These are phyloP conservation scores for Drosophila kurseongensis DNA, from an alignment of 1,140 invertebrate genomes.

Conservation along the genomic window DNA sequence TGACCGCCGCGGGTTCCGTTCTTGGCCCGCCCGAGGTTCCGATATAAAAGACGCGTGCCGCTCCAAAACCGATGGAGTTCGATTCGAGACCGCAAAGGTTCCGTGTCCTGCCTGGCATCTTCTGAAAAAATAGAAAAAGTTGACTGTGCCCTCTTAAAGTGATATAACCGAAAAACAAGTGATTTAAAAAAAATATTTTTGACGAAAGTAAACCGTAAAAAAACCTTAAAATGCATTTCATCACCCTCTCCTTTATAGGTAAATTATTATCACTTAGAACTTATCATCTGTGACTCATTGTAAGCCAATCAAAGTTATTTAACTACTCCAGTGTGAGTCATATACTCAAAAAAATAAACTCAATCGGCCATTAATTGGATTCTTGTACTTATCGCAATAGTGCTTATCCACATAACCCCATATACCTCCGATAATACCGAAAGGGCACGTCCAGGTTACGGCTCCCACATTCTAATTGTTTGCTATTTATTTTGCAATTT, in stretches of 20 bases:
- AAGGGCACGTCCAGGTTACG: slow-evolving; percentile 29
- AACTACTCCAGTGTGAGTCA: slow-evolving; percentile 13
- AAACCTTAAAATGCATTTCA: slow-evolving; percentile 35
- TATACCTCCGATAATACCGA: background rate
- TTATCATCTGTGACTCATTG: slow-evolving; percentile 14
- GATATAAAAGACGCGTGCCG: slow-evolving; percentile 70
- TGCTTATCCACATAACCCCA: slow-evolving; percentile 9
- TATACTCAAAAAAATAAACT: background rate
- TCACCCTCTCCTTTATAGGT: slow-evolving; percentile 31
- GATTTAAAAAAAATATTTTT: slow-evolving; percentile 7
- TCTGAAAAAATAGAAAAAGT: background rate
- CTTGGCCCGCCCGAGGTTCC: slow-evolving; percentile 50
- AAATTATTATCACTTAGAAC: slow-evolving; percentile 19
- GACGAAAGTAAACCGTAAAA: slow-evolving; percentile 3
- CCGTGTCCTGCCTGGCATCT: slow-evolving; percentile 54
- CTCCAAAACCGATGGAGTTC: slow-evolving; percentile 65
- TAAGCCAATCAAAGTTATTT: slow-evolving; percentile 13
- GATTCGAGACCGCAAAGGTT: slow-evolving; percentile 54
- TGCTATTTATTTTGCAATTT: slow-evolving; percentile 36
- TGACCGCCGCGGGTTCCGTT: slow-evolving; percentile 73
- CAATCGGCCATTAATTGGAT: slow-evolving; percentile 28
- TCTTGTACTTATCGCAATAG: slow-evolving; percentile 24
- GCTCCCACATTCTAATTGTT: slow-evolving; percentile 38
- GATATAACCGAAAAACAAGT: slow-evolving; percentile 10
- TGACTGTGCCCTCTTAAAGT: slow-evolving; percentile 18